A percentile compares a stretch with the other conserved stretches of the same genome.
Evolutionary conservation across 2,888 invertebrate species (phyloP).

Genomic region (Lypha dubia): DNA sequence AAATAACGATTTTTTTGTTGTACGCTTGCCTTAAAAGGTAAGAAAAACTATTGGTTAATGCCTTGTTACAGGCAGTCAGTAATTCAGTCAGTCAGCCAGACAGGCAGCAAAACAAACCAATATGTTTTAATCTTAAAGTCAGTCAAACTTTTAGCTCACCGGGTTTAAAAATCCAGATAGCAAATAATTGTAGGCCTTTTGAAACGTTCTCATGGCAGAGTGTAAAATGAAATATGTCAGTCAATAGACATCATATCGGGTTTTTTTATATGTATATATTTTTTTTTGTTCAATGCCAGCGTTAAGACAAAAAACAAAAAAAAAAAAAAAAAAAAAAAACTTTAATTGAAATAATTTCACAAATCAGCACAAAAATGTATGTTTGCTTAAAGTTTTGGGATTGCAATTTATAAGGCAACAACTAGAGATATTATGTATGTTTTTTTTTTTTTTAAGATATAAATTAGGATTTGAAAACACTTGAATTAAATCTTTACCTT

Average conservation of each 20-base stretch:
- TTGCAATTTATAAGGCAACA: conserved; percentile 24
- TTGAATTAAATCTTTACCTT: neutral
- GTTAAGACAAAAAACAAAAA: too few relatives aligned
- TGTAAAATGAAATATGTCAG: conserved; percentile 58
- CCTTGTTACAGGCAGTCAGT: conserved; percentile 49
- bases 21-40: conserved; percentile 62
- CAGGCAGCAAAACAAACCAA: too few relatives aligned
- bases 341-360: conserved; percentile 56
- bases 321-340: conserved; percentile 5
- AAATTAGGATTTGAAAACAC: conserved; percentile 19
- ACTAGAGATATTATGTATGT: neutral
- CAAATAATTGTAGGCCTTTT: conserved; percentile 43
- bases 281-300: conserved; percentile 56
- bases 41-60: conserved; percentile 67
- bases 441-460: neutral
- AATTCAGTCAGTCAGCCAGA: conserved; percentile 7
- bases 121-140: conserved; percentile 15
- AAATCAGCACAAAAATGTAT: conserved; percentile 48
- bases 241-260: conserved; percentile 35
- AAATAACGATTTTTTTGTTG: conserved; percentile 6
- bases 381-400: conserved; percentile 28
- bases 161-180: conserved; percentile 29
- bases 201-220: conserved; percentile 13
- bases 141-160: conserved; percentile 25
- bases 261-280: neutral